Percentiles rank a stretch among this genome's conserved stretches.
These are phyloP conservation scores for Apaloderma vittatum DNA, from an alignment of 2,113 vertebrate genomes.

Conservation along the genomic window DNA sequence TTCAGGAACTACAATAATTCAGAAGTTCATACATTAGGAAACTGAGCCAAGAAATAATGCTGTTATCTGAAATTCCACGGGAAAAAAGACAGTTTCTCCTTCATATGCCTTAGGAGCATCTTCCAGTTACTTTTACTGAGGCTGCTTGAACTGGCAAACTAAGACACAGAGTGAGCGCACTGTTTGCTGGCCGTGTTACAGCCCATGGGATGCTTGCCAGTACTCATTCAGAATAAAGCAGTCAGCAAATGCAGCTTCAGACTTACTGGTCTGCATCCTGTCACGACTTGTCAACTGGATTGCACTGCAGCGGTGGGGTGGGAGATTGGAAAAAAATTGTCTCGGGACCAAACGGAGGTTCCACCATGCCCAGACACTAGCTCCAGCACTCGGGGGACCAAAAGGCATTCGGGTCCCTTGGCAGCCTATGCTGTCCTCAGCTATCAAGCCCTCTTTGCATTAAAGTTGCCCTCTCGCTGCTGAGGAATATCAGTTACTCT, in stretches of 20 bases:
- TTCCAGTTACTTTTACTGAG: background rate
- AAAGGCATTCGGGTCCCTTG: background rate
- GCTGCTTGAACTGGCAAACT: background rate
- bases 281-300: background rate
- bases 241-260: background rate
- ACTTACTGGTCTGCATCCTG: background rate
- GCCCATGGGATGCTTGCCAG: background rate
- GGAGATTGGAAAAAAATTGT: background rate
- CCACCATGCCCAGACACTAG: background rate
- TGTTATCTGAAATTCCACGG: background rate
- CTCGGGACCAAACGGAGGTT: background rate
- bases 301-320: background rate
- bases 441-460: background rate
- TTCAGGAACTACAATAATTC: background rate
- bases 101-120: background rate
- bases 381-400: background rate
- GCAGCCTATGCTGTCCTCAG: background rate
- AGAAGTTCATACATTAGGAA: background rate
- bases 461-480: background rate
- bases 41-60: background rate
- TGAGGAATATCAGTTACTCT: background rate
- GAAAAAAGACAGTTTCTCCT: background rate
- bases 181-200: background rate
- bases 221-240: background rate
- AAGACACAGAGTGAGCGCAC: background rate